Conservation (phyloP, 2,113 vertebrate genomes). For the Jaculus jaculus region DNA sequence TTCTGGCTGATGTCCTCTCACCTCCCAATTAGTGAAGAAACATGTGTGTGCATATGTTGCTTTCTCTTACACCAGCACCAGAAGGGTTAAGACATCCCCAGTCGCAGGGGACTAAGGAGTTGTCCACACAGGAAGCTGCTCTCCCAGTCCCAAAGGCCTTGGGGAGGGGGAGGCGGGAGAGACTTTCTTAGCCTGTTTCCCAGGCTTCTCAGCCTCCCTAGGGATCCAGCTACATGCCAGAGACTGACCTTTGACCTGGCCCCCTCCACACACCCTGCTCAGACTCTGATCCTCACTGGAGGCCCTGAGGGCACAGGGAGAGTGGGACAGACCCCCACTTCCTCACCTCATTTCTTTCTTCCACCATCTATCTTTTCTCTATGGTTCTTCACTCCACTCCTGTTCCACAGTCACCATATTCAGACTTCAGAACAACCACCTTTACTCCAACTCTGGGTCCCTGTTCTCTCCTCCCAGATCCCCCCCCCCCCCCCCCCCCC, state of each 20-base stretch:
- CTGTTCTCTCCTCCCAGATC: slow-evolving; percentile 65
- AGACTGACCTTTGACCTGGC: slow-evolving; percentile 83
- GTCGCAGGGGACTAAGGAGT: slow-evolving; percentile 52
- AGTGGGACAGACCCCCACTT: background rate
- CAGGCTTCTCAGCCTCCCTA: slow-evolving; percentile 75
- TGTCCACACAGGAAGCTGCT: slow-evolving; percentile 69
- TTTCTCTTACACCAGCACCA: slow-evolving; percentile 39
- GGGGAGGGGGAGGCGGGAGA: slow-evolving; percentile 30
- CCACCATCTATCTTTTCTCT: slow-evolving; percentile 51
- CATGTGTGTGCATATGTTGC: background rate
- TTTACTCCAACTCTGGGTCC: slow-evolving; percentile 57
- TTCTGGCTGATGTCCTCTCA: background rate
- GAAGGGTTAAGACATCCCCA: slow-evolving; percentile 72
- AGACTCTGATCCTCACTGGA: slow-evolving; percentile 51
- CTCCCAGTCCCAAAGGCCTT: slow-evolving; percentile 68
- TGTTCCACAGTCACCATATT: slow-evolving; percentile 68
- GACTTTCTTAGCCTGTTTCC: slow-evolving; percentile 69
- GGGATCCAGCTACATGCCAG: slow-evolving; percentile 77
- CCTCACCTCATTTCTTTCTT: slow-evolving; percentile 14
- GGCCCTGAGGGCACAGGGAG: background rate
- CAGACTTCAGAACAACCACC: slow-evolving; percentile 73
- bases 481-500: slow-evolving; percentile 58
- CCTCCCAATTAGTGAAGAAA: background rate
- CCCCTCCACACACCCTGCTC: slow-evolving; percentile 75
- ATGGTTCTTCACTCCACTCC: slow-evolving; percentile 69